Evolutionary conservation across 2,797 vertebrate species (phyloP), one percentile per base, ranked within the genome.

Genomic region (Percopsis omiscomaycus): DNA sequence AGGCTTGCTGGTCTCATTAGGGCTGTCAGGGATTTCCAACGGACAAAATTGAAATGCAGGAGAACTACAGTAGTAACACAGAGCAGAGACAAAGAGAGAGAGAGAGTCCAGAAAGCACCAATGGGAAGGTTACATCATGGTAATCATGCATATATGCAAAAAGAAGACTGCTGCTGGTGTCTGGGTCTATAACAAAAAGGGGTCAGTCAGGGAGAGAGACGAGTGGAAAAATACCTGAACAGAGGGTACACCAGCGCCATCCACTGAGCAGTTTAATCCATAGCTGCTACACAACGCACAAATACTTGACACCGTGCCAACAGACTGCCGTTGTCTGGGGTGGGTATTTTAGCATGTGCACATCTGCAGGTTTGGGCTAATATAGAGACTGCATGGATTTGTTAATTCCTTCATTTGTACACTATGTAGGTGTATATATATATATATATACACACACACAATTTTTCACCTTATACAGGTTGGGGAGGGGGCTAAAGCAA

Each of bases 191-290:
- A 22, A 22, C 12, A 14, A 66, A 74, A 55, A 59, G 70, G 78
- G 79, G 76, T 67, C 79, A 66, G 68, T 55, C 42, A 72, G 77
- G 65, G 78, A 81, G 55, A 50, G 49, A 82, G 68, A 9, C 52
- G 68, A 68, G 76, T 81, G 85, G 85, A 80, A 77, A 89, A 91
- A 86, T 89, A 93, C 90, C 92, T 92, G 88, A 77, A 79, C 85
- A 86, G 88, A 89, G 84, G 82, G 86, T 86, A 32, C 75, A 85
- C 84, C 80, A 91, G 84, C 66, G 82, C 87, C 88, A 90, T 88
- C 87, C 84, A 84, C 75, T 86, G 76, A 86, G 83, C 83, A 73
- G 85, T 88, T 67, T 37, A 47, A 84, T 80, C 87, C 74, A 78
- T 89, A 79, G 82, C 73, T 87, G 27, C 63, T 57, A 88, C 80